Percentiles rank a stretch among this genome's conserved stretches.
Evolutionary conservation across 2,888 invertebrate species (phyloP).

Genomic region (Hyposoter dolosus): DNA sequence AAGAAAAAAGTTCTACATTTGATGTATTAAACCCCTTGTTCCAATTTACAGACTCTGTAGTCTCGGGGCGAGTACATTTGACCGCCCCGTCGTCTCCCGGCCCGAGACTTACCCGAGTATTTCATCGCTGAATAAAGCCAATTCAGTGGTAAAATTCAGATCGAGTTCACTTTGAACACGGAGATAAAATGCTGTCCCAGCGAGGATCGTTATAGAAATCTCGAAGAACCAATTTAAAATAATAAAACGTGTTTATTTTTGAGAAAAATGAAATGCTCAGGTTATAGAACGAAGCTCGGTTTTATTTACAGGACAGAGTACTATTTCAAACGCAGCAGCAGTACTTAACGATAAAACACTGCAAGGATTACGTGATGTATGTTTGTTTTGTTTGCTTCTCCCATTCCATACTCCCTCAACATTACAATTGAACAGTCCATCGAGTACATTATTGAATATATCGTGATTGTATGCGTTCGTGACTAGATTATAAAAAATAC

Average conservation of each 20-base stretch:
- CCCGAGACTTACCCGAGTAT: no score
- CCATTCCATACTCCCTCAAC: slow-evolving; percentile 39
- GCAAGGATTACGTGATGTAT: slow-evolving; percentile 39
- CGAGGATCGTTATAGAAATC: no score
- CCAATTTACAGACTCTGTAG: no score
- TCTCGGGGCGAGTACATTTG: no score
- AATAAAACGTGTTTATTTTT: not conserved
- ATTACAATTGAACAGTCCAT: slow-evolving; percentile 68
- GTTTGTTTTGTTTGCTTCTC: slow-evolving; percentile 34
- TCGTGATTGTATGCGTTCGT: slow-evolving; percentile 65
- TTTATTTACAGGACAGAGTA: slow-evolving; percentile 65
- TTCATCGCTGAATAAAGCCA: no score
- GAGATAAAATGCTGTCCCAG: no score
- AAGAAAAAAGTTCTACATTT: no score
- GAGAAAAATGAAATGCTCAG: not conserved
- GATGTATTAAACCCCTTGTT: no score
- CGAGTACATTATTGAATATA: slow-evolving; percentile 65
- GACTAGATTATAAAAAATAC: slow-evolving; percentile 67
- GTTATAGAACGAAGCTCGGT: slow-evolving; percentile 58
- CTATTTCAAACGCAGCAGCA: slow-evolving; percentile 48
- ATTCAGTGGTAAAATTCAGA: no score
- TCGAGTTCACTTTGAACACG: no score
- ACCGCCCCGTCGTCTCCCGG: no score
- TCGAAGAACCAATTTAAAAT: not conserved
- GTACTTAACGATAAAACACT: slow-evolving; percentile 31